Percentiles rank a stretch among this genome's conserved stretches.
phyloP scores from a whole-genome alignment of 2,797 vertebrate species.

The Euphonia xanthogaster region DNA sequence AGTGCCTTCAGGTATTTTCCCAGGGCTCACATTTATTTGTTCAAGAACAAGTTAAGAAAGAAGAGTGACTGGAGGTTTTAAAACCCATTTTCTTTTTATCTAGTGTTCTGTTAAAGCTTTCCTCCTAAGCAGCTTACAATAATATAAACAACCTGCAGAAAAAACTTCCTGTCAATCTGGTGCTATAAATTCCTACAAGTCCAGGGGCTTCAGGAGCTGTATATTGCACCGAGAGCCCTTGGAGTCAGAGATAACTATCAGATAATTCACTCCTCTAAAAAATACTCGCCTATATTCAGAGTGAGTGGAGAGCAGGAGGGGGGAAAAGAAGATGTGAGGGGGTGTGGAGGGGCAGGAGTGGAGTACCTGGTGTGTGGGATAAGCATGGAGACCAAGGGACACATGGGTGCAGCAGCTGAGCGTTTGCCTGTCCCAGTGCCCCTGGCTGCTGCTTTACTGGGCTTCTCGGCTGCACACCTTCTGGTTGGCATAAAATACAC shows the following conservation, averaged over 20 bases:
- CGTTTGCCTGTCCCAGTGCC: rapidly evolving
- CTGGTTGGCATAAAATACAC: not conserved
- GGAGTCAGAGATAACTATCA: slow-evolving; percentile 50
- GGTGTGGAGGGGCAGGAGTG: not conserved
- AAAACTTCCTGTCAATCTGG: slow-evolving; percentile 58
- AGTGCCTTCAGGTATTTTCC: slow-evolving; percentile 28
- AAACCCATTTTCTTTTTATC: slow-evolving; percentile 68
- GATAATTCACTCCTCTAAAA: slow-evolving; percentile 54
- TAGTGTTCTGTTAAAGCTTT: slow-evolving; percentile 55
- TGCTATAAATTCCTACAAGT: slow-evolving; percentile 56
- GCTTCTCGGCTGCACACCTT: not conserved
- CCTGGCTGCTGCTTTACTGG: not conserved
- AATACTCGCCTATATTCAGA: not conserved
- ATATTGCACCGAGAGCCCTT: slow-evolving; percentile 42
- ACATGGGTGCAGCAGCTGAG: rapidly evolving
- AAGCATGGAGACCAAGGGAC: not conserved
- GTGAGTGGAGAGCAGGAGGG: not conserved
- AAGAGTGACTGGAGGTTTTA: slow-evolving; percentile 62
- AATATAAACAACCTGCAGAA: slow-evolving; percentile 66
- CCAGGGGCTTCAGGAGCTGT: slow-evolving; percentile 40
- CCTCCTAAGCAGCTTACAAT: slow-evolving; percentile 68
- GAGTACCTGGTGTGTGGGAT: rapidly evolving
- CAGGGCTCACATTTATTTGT: slow-evolving; percentile 31
- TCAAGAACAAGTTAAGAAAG: slow-evolving; percentile 55
- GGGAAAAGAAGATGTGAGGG: not conserved